phyloP scores from a whole-genome alignment of 2,888 invertebrate species.

The Diaperis boleti region DNA sequence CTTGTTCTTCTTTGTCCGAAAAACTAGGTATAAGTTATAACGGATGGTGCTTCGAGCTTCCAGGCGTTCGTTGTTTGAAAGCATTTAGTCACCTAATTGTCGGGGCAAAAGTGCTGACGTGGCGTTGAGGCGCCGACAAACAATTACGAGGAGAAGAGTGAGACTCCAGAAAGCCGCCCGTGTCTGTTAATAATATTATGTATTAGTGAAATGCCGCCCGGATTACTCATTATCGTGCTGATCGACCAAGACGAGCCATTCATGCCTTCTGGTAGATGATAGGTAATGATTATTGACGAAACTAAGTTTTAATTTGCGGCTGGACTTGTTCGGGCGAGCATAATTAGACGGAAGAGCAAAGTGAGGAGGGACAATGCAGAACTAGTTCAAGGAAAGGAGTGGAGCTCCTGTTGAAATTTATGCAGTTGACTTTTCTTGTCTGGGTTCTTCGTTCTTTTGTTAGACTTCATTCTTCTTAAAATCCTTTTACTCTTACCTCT shows the following conservation, averaged over 20 bases:
- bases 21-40: slow-evolving; percentile 41
- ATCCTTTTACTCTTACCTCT: no score
- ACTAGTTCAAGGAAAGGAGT: neutral
- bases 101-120: slow-evolving; percentile 64
- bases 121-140: slow-evolving; percentile 64
- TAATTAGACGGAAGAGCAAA: slow-evolving; percentile 14
- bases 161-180: slow-evolving; percentile 51
- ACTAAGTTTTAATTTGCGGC: neutral
- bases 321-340: slow-evolving; percentile 25
- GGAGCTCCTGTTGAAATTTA: no score
- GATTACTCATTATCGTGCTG: slow-evolving; percentile 47
- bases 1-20: slow-evolving; percentile 31
- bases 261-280: slow-evolving; percentile 31
- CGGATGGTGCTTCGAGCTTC: slow-evolving; percentile 28
- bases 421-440: no score
- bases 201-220: slow-evolving; percentile 48
- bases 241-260: slow-evolving; percentile 37
- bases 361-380: neutral
- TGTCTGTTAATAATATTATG: slow-evolving; percentile 51
- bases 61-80: slow-evolving; percentile 57
- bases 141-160: slow-evolving; percentile 58
- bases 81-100: slow-evolving; percentile 66
- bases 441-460: no score
- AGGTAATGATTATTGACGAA: slow-evolving; percentile 14
- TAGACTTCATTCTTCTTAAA: no score